These are phyloP conservation scores for Lathamus discolor DNA, from an alignment of 2,113 vertebrate genomes.

Conservation along the genomic window DNA sequence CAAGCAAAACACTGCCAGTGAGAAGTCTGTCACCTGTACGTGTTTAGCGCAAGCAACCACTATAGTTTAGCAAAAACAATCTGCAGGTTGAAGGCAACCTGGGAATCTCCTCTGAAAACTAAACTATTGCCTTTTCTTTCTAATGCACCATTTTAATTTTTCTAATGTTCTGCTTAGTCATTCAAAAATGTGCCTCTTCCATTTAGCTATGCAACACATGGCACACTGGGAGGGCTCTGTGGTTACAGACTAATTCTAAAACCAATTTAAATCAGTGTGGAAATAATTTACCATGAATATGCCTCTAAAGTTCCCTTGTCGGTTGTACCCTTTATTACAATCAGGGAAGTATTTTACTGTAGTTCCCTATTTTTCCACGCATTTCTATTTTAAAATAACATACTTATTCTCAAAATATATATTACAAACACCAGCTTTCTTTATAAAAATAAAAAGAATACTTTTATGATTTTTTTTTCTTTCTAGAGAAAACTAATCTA, in stretches of 20 bases:
- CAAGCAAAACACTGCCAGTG: neutral
- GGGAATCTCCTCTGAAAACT: neutral
- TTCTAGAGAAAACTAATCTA: neutral
- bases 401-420: neutral
- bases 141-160: neutral
- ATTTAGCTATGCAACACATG: neutral
- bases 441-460: neutral
- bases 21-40: neutral
- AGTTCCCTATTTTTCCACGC: neutral
- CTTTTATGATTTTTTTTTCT: neutral
- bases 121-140: neutral
- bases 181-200: neutral
- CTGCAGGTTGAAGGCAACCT: neutral
- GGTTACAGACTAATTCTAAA: conserved; percentile 38
- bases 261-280: conserved; percentile 13
- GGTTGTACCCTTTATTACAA: neutral
- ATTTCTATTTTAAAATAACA: neutral
- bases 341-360: neutral
- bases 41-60: neutral
- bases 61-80: neutral
- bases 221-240: conserved; percentile 1
- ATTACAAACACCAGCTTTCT: neutral
- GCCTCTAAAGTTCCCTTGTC: neutral
- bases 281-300: neutral
- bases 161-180: neutral